Evolutionary conservation across 2,113 vertebrate genomes (phyloP).

Genomic region (Trinectes maculatus): DNA sequence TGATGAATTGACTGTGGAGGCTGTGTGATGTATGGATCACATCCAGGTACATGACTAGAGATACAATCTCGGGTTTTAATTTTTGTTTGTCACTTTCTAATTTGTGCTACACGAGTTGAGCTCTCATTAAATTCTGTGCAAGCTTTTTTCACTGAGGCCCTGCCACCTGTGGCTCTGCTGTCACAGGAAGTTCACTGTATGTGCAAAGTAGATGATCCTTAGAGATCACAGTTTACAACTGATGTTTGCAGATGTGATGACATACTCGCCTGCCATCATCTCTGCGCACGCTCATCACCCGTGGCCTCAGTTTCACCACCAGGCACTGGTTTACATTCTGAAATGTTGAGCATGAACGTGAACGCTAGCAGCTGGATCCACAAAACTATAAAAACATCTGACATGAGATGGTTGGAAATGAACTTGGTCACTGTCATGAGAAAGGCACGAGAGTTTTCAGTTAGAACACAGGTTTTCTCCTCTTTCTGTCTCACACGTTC

Average conservation of each 20-base stretch:
- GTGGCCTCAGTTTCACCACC: neutral
- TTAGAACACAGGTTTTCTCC: conserved; percentile 20
- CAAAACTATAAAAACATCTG: conserved; percentile 2
- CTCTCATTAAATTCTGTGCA: neutral
- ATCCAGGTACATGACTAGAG: too few relatives aligned
- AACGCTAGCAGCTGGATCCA: conserved; percentile 9
- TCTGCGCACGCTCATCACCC: neutral
- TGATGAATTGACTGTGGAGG: too few relatives aligned
- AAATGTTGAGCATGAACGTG: conserved; percentile 13
- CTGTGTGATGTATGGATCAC: too few relatives aligned
- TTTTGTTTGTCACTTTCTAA: too few relatives aligned
- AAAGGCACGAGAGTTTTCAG: conserved; percentile 68
- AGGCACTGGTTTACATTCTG: neutral
- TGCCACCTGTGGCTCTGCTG: neutral
- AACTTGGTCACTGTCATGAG: conserved; percentile 41
- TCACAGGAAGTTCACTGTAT: neutral
- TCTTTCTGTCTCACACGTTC: conserved; percentile 3
- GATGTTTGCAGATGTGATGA: conserved; percentile 12
- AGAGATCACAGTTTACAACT: neutral
- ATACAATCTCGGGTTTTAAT: too few relatives aligned
- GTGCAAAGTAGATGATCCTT: neutral
- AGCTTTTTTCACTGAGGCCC: neutral
- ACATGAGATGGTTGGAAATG: conserved; percentile 26
- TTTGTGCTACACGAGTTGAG: neutral
- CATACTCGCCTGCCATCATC: neutral